Evolutionary conservation across 2,797 vertebrate species (phyloP), one percentile per base, ranked within the genome.

Genomic region (Sorex maritimensis): DNA sequence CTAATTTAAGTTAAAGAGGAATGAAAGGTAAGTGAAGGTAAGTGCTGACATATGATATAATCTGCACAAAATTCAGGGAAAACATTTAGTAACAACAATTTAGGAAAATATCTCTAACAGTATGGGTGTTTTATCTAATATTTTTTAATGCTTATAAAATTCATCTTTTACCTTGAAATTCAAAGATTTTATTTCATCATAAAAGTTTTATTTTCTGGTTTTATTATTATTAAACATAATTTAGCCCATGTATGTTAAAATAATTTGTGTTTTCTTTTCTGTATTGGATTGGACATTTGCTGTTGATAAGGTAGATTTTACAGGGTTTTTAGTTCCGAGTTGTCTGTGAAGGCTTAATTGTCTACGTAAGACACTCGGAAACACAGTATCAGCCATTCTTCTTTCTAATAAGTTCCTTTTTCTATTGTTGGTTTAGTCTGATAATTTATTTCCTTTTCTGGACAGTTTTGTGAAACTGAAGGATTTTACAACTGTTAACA

Each of bases 11-110:
- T 97, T 93, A 90, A 97, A 96, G 95, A 97, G 96, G 93, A 93
- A 28, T 95, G 95, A 81, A 94, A 97, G 96, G 96, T 97, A 97
- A 97, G 94, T 69, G 63, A 96, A 98, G 98, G 98, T 98, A 98
- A 98, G 97, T 98, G 90, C 87, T 95, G 91, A 95, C 93, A 88
- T 71, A 79, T 28, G 86, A 67, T 84, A 74, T 90, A 58, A 83
- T 75, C 19, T 52, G 28, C 69, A 68, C 73, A 74, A 77, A 41
- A 58, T 78, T 21, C 71, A 88, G 75, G 69, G 28, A 81, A 87
- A 12, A 63, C 3, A 38, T 46, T 95, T 30, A 88, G 0, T 67
- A 72, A 44, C 74, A 58, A 52, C 72, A 84, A 24, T 65, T 72
- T 65, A 49, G 30, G 41, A 44, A 86, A 80, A 74, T 79, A 65